These are phyloP conservation scores for Ariolimax columbianus DNA, from an alignment of 2,888 invertebrate genomes.

Conservation along the genomic window DNA sequence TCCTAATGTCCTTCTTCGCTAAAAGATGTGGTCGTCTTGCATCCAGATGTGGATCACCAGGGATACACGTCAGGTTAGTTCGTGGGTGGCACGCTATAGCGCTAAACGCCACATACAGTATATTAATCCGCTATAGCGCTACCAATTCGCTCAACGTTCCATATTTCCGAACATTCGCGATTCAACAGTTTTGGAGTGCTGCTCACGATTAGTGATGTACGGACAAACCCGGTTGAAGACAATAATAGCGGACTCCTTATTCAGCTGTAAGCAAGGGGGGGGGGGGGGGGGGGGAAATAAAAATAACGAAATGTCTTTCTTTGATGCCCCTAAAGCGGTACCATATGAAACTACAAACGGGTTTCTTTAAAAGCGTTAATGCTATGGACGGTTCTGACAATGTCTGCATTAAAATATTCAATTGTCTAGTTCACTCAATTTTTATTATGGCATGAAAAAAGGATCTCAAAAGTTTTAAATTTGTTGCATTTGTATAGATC, in stretches of 20 bases:
- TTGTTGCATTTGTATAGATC: too few relatives aligned
- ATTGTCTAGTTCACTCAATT: too few relatives aligned
- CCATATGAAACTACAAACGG: too few relatives aligned
- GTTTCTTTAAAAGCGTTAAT: too few relatives aligned
- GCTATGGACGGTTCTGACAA: too few relatives aligned
- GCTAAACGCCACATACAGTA: slow-evolving; percentile 24
- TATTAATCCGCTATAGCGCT: slow-evolving; percentile 13
- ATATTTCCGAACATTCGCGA: neutral
- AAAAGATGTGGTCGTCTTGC: neutral
- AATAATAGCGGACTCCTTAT: neutral
- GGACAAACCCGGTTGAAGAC: neutral
- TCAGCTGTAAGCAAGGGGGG: neutral
- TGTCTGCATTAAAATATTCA: too few relatives aligned
- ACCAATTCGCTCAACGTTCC: slow-evolving; percentile 3
- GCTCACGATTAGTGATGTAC: neutral
- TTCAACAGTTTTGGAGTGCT: neutral
- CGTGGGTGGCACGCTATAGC: slow-evolving; percentile 26
- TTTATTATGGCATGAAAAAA: too few relatives aligned
- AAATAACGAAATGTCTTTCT: too few relatives aligned
- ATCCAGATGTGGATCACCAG: slow-evolving; percentile 13
- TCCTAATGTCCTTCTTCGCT: neutral
- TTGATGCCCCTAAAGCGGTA: too few relatives aligned
- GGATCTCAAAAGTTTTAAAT: too few relatives aligned
- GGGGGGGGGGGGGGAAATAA: too few relatives aligned
- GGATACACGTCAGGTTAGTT: slow-evolving; percentile 1